Base-by-base conservation (phyloP, 2,797 vertebrate genomes). In the Protonibea diacanthus region DNA sequence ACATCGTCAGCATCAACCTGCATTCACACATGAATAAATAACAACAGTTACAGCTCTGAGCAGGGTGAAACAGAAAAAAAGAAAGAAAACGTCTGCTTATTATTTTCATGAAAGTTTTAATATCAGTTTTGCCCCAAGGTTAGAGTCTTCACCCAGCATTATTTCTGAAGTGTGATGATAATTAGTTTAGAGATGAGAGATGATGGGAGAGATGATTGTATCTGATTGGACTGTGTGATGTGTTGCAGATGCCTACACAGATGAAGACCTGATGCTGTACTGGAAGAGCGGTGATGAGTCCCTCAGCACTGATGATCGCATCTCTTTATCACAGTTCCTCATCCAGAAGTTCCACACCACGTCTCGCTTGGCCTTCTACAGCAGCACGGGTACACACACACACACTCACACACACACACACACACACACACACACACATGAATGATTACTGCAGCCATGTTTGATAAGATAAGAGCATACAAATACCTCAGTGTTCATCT, bases 291-390 rank as follows among this genome's bases (percentile, higher is more conserved):
- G 97, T 1, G 97, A 98, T 0, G 97, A 98, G 71, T 98, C 98
- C 17, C 94, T 99, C 78, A 98, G 97, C 93, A 98, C 97, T 0
- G 97, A 99, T 5, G 97, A 99, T 71, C 96, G 96, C 84, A 97
- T 99, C 85, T 97, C 97, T 21, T 89, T 99, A 64, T 99, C 98
- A 66, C 98, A 99, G 93, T 99, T 99, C 93, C 95, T 99, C 88
- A 99, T 99, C 87, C 98, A 99, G 90, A 98, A 98, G 88, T 98
- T 99, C 83, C 97, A 98, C 76, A 98, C 98, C 25, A 98, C 97
- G 2, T 99, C 98, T 15, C 96, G 97, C 48, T 88, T 99, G 90
- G 98, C 98, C 86, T 99, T 99, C 95, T 99, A 99, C 93, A 99
- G 98, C 88, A 99, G 98, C 92, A 99, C 98, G 0, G 98, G 98